A percentile compares a stretch with the other conserved stretches of the same genome.
Conservation (phyloP, 2,797 vertebrate genomes). For the Pempheris klunzingeri region DNA sequence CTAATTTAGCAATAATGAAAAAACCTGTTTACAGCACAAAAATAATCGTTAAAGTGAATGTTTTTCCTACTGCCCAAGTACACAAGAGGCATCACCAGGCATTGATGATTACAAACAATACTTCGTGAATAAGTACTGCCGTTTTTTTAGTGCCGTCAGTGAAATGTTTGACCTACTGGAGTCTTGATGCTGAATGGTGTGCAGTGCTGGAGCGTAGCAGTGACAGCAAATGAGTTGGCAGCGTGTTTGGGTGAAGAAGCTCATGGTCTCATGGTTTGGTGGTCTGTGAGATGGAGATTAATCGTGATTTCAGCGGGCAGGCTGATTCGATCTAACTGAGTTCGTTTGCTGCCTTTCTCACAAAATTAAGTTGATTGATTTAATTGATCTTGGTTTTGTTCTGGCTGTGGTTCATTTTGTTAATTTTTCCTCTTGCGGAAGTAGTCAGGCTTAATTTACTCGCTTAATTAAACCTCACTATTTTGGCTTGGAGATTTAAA, state of each 20-base stretch:
- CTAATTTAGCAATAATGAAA: conserved; percentile 73
- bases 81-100: conserved; percentile 16
- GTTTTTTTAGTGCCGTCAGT: conserved; percentile 41
- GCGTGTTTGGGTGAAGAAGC: conserved; percentile 6
- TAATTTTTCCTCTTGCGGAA: conserved; percentile 20
- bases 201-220: background rate
- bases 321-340: conserved; percentile 18
- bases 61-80: conserved; percentile 43
- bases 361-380: conserved; percentile 18
- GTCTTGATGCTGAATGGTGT: conserved; percentile 21
- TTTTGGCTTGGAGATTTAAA: conserved; percentile 28
- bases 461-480: conserved; percentile 6
- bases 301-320: conserved; percentile 39
- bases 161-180: conserved; percentile 38
- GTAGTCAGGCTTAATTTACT: conserved; percentile 40
- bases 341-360: conserved; percentile 35
- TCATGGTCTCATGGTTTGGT: conserved; percentile 15
- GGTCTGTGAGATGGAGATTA: conserved; percentile 37
- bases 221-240: conserved; percentile 18
- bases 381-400: conserved; percentile 17
- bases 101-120: conserved; percentile 38
- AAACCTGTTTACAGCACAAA: conserved; percentile 62
- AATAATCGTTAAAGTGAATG: conserved; percentile 30
- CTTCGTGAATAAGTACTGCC: conserved; percentile 31
- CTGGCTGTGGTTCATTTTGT: background rate